These are phyloP conservation scores for Drosophila tani DNA, from an alignment of 1,140 invertebrate genomes.

Conservation along the genomic window DNA sequence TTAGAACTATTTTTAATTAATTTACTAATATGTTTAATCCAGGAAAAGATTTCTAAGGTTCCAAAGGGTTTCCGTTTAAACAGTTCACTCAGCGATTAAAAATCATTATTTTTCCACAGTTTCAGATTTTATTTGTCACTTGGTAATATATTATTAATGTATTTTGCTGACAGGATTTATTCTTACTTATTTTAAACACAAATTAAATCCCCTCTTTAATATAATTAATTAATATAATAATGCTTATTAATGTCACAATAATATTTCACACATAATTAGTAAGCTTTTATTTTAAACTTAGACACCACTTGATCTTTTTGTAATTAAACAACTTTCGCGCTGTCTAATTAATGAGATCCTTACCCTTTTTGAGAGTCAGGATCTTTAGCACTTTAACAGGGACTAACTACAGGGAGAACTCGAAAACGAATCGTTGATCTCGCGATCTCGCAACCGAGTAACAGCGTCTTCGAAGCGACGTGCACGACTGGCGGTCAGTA, in stretches of 20 bases:
- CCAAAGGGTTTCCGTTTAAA: neutral
- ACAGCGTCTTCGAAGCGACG: constrained; percentile 77
- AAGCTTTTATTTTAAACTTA: neutral
- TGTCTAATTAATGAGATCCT: neutral
- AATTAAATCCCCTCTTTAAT: no score
- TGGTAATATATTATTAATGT: neutral
- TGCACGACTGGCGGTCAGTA: constrained; percentile 72
- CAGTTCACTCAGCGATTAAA: neutral
- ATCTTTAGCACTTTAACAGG: constrained; percentile 10
- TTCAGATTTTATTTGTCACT: neutral
- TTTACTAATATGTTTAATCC: neutral
- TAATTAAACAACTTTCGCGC: neutral
- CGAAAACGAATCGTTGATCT: constrained; percentile 7
- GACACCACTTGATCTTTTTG: neutral
- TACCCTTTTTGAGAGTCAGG: constrained; percentile 27
- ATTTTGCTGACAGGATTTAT: neutral
- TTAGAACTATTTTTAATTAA: neutral
- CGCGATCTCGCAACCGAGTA: constrained; percentile 61
- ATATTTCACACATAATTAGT: neutral
- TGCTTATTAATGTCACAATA: neutral
- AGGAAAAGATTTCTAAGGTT: neutral
- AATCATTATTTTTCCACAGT: neutral
- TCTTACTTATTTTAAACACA: neutral
- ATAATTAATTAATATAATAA: no score
- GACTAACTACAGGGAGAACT: constrained; percentile 6